Evolutionary conservation across 1,140 invertebrate genomes (phyloP).

Genomic region (Geopemphigus sp.): DNA sequence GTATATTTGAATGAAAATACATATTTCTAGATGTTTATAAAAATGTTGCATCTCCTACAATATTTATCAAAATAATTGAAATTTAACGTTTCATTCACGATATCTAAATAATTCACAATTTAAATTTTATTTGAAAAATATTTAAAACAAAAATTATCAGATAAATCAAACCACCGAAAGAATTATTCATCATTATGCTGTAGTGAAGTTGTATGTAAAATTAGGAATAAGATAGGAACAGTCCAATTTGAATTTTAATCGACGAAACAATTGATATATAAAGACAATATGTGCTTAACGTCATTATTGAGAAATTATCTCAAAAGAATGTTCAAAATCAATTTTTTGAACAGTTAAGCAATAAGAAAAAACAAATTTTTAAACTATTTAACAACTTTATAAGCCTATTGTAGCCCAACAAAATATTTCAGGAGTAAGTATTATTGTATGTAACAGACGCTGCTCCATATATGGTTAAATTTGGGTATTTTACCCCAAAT

Average conservation of each 20-base stretch:
- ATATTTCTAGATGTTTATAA: background rate
- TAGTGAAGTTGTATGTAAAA: conserved; percentile 2
- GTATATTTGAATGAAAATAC: background rate
- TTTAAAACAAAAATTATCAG: background rate
- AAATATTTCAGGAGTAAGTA: too few relatives aligned
- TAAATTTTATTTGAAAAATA: background rate
- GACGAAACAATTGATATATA: conserved; percentile 9
- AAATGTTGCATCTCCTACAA: background rate
- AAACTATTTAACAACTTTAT: too few relatives aligned
- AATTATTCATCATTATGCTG: background rate
- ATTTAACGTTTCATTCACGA: too few relatives aligned
- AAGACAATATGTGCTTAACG: background rate
- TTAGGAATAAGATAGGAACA: background rate
- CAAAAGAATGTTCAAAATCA: too few relatives aligned
- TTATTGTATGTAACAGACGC: too few relatives aligned
- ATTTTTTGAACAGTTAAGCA: too few relatives aligned
- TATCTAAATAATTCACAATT: too few relatives aligned
- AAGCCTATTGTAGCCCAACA: too few relatives aligned
- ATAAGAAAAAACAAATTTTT: too few relatives aligned
- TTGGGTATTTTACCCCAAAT: too few relatives aligned
- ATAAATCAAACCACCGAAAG: background rate
- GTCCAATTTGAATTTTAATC: background rate
- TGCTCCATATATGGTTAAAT: too few relatives aligned
- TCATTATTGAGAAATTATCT: conserved; percentile 3
- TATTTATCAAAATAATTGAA: background rate